Evolutionary conservation across 2,113 vertebrate genomes (phyloP).

Genomic region (Pachycephala philippinensis): DNA sequence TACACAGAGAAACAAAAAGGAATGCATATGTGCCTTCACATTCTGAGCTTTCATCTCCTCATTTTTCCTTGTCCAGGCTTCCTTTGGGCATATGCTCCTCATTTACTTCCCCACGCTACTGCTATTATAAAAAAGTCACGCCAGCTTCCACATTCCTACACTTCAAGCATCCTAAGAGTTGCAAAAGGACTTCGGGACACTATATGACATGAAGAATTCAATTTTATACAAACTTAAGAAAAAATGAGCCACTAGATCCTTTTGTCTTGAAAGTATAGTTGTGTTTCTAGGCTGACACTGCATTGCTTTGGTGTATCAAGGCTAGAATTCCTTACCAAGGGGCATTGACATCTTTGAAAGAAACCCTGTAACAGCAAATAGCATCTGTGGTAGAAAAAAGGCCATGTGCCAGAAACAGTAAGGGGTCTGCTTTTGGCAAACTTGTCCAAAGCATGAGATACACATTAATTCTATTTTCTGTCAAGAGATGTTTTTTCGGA

Average conservation of each 20-base stretch:
- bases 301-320: neutral
- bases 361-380: neutral
- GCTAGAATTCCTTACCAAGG: neutral
- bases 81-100: neutral
- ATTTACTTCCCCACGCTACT: fast-evolving
- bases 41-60: neutral
- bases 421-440: neutral
- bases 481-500: neutral
- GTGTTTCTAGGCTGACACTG: neutral
- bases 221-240: neutral
- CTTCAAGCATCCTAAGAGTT: neutral
- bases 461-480: neutral
- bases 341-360: neutral
- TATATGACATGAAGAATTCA: neutral
- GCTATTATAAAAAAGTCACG: neutral
- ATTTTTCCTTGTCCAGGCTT: neutral
- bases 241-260: neutral
- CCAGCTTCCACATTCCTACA: neutral
- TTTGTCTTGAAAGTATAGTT: neutral
- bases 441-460: neutral
- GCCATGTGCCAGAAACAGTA: neutral
- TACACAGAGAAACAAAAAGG: neutral
- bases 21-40: neutral
- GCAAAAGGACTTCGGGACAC: neutral
- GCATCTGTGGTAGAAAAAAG: neutral